Percentiles rank a stretch among this genome's conserved stretches.
Conservation (phyloP, 2,797 vertebrate species). For the Myotis findleyi region DNA sequence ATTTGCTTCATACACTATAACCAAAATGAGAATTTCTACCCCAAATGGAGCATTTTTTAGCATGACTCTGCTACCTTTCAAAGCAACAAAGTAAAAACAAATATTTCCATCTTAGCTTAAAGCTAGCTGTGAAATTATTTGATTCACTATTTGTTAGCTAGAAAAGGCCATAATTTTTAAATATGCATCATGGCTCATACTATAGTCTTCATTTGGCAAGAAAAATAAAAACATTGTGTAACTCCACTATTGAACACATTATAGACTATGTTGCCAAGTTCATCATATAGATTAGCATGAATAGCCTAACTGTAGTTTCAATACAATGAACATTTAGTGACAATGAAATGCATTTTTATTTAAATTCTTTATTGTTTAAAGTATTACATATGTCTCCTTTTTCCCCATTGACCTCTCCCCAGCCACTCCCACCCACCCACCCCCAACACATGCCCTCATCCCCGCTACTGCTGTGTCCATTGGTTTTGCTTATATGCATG, state of each 20-base stretch:
- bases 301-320: neutral
- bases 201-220: neutral
- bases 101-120: neutral
- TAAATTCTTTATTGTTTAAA: no score
- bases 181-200: neutral
- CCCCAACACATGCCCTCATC: no score
- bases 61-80: neutral
- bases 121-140: constrained; percentile 15
- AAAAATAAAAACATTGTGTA: neutral
- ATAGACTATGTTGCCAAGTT: neutral
- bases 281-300: neutral
- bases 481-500: no score
- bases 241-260: neutral
- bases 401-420: no score
- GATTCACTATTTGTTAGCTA: neutral
- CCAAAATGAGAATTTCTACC: neutral
- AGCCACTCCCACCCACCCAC: no score
- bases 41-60: neutral
- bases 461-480: no score
- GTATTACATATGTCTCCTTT: no score
- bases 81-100: constrained; percentile 45
- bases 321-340: neutral
- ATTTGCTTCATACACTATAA: neutral
- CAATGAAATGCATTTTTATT: neutral
- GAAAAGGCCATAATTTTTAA: neutral